Percentiles rank a stretch among this genome's conserved stretches.
Evolutionary conservation across 2,797 vertebrate species (phyloP).

Genomic region (Betta splendens): DNA sequence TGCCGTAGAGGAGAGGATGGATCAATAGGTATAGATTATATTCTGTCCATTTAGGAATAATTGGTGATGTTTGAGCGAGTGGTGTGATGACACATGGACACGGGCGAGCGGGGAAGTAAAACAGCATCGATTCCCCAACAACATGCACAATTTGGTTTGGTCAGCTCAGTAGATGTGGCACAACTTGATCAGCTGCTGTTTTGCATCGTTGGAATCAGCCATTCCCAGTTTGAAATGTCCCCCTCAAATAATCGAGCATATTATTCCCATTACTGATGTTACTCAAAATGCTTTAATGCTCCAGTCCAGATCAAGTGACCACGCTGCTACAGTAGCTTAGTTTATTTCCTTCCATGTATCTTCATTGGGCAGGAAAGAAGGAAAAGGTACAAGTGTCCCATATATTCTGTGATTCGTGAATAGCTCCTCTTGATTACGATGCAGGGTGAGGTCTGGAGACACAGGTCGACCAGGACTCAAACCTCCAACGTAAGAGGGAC

Average conservation of each 20-base stretch:
- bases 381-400: too few relatives aligned
- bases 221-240: not conserved
- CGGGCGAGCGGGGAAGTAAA: slow-evolving; percentile 26
- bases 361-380: too few relatives aligned
- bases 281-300: not conserved
- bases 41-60: slow-evolving; percentile 59
- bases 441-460: too few relatives aligned
- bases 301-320: too few relatives aligned
- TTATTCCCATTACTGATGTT: not conserved
- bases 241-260: not conserved
- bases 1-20: slow-evolving; percentile 37
- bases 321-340: too few relatives aligned
- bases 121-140: slow-evolving; percentile 37
- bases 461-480: too few relatives aligned
- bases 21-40: slow-evolving; percentile 65
- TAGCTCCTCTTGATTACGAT: too few relatives aligned
- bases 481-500: too few relatives aligned
- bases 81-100: slow-evolving; percentile 45
- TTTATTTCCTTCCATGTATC: too few relatives aligned
- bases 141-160: slow-evolving; percentile 42
- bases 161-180: slow-evolving; percentile 31
- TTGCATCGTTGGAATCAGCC: slow-evolving; percentile 5
- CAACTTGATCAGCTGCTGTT: slow-evolving; percentile 33
- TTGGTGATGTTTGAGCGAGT: slow-evolving; percentile 55
- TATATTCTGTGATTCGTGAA: too few relatives aligned